Conservation (phyloP, 2,797 vertebrate species). For the Poeciliopsis gracilis region DNA sequence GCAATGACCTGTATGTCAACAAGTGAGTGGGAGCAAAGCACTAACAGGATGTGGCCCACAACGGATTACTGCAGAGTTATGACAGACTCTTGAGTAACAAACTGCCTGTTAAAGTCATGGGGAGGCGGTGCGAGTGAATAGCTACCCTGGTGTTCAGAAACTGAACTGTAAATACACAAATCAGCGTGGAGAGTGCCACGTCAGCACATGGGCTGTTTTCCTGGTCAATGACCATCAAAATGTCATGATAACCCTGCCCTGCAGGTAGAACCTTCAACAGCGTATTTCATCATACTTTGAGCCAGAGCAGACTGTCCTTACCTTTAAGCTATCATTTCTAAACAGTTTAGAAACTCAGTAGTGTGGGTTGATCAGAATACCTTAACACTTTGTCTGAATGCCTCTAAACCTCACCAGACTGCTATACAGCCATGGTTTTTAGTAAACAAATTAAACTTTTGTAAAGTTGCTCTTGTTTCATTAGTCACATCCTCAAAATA, state of each 20-base stretch:
- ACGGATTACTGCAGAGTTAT: constrained; percentile 46
- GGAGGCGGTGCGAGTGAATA: constrained; percentile 40
- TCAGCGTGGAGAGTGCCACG: constrained; percentile 46
- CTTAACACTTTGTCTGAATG: neutral
- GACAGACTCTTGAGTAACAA: constrained; percentile 65
- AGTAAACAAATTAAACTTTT: neutral
- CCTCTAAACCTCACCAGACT: neutral
- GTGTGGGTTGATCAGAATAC: neutral
- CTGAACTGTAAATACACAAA: constrained; percentile 21
- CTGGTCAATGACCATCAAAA: constrained; percentile 23
- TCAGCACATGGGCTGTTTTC: constrained; percentile 34
- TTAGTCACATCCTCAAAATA: neutral
- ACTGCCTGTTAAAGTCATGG: constrained; percentile 49
- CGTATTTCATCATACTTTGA: constrained; percentile 13
- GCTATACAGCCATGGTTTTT: neutral
- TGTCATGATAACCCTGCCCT: constrained; percentile 53
- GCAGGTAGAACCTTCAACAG: neutral
- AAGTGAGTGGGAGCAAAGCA: constrained; percentile 62
- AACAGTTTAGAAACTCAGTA: neutral
- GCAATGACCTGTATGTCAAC: constrained; percentile 71
- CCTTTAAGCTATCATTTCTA: neutral
- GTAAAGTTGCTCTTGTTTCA: neutral
- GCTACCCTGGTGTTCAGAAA: constrained; percentile 17
- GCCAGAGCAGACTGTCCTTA: neutral
- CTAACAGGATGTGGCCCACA: constrained; percentile 73